Evolutionary conservation across 2,888 invertebrate species (phyloP).

Genomic region (Corbicula japonica): DNA sequence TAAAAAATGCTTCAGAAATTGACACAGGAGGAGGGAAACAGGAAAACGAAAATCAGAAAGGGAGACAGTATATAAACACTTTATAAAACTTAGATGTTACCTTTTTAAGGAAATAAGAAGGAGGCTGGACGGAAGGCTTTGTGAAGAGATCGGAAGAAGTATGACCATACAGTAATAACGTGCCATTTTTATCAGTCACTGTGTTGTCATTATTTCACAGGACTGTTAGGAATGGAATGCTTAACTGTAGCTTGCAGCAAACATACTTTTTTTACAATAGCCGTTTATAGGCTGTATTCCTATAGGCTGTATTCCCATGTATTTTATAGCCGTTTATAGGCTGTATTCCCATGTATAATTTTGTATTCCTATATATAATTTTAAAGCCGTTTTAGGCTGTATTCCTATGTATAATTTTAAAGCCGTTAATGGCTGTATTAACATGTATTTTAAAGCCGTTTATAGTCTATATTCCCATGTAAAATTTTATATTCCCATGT

Average conservation of each 20-base stretch:
- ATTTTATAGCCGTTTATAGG: neutral
- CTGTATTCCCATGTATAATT: neutral
- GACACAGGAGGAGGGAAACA: neutral
- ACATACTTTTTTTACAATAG: neutral
- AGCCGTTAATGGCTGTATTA: neutral
- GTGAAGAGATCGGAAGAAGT: neutral
- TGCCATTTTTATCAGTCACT: constrained; percentile 67
- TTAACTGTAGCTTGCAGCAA: constrained; percentile 43
- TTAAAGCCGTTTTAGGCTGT: neutral
- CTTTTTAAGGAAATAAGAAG: neutral
- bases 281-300: neutral
- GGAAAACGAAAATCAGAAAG: neutral
- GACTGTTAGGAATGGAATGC: constrained; percentile 62
- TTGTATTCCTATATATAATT: neutral
- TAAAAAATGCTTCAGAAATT: neutral
- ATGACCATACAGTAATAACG: constrained; percentile 33
- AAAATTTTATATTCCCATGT: neutral
- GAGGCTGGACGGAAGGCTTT: neutral
- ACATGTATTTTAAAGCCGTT: neutral
- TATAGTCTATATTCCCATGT: neutral
- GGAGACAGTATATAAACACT: neutral
- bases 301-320: neutral
- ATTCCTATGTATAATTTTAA: neutral
- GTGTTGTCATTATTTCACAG: constrained; percentile 45
- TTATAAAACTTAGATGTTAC: neutral